Conservation (phyloP, 2,888 invertebrate genomes). For the Drosophila glabriapex region DNA sequence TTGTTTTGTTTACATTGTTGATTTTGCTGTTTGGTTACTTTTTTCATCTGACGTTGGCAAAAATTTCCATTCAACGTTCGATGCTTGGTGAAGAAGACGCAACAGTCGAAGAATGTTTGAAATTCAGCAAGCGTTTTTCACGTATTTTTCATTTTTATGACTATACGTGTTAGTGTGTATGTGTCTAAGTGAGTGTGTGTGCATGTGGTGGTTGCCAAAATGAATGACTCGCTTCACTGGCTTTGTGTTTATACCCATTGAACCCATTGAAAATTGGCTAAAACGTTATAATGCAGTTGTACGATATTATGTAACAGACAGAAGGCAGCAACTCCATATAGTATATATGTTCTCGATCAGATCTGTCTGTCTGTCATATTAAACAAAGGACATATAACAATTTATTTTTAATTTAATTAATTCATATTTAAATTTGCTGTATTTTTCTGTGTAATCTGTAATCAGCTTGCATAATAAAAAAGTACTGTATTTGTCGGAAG, state of each 20-base stretch:
- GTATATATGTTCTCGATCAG: neutral
- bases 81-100: slow-evolving; percentile 56
- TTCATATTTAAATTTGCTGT: neutral
- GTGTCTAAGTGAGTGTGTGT: slow-evolving; percentile 8
- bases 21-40: slow-evolving; percentile 53
- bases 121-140: slow-evolving; percentile 73
- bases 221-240: slow-evolving; percentile 70
- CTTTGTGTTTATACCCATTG: slow-evolving; percentile 14
- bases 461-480: neutral
- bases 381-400: neutral
- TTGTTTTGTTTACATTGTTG: slow-evolving; percentile 65
- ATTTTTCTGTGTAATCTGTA: neutral
- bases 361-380: neutral
- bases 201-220: slow-evolving; percentile 49
- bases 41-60: slow-evolving; percentile 56
- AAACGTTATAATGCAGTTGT: neutral
- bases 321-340: neutral
- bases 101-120: slow-evolving; percentile 61
- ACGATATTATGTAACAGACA: neutral
- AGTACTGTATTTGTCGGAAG: neutral
- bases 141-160: slow-evolving; percentile 71
- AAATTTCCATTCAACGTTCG: slow-evolving; percentile 61
- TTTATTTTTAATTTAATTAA: neutral
- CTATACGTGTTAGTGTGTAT: slow-evolving; percentile 33
- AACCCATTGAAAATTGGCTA: neutral